Evolutionary conservation across 1,140 invertebrate species (phyloP).

Genomic region (Zaprionus camerounensis): DNA sequence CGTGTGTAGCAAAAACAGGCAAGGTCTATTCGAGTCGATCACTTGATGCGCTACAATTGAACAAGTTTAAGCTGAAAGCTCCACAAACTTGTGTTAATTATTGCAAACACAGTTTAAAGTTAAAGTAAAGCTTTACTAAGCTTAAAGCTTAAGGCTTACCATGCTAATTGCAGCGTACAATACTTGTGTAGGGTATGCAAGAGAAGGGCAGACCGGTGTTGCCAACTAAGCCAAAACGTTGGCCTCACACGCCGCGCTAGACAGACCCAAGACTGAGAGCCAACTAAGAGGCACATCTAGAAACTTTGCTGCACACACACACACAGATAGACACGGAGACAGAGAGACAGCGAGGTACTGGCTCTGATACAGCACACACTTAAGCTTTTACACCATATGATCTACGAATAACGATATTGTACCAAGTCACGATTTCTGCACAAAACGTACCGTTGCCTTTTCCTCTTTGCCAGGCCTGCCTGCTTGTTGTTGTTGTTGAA

Average conservation of each 20-base stretch:
- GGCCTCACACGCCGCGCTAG: slow-evolving; percentile 45
- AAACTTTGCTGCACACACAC: slow-evolving; percentile 45
- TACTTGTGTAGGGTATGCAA: not conserved
- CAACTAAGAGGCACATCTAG: slow-evolving; percentile 43
- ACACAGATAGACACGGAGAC: not conserved
- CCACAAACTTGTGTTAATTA: not conserved
- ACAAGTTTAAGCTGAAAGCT: not conserved
- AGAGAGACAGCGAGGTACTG: not conserved
- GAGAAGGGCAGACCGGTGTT: slow-evolving; percentile 15
- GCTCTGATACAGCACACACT: slow-evolving; percentile 38
- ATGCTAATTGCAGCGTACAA: not conserved
- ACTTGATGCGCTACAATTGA: slow-evolving; percentile 54
- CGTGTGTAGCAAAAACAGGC: slow-evolving; percentile 65
- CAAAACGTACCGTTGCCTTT: slow-evolving; percentile 82
- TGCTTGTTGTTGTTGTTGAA: slow-evolving; percentile 21
- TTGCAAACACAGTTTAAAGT: not conserved
- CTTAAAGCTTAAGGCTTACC: not conserved
- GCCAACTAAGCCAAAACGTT: slow-evolving; percentile 41
- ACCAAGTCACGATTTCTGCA: slow-evolving; percentile 81
- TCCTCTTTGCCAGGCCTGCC: slow-evolving; percentile 34
- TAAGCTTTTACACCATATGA: slow-evolving; percentile 81
- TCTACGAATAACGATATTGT: slow-evolving; percentile 84
- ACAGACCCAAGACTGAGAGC: slow-evolving; percentile 47
- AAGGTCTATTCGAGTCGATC: slow-evolving; percentile 40
- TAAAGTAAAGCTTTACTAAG: not conserved